Evolutionary conservation across 1,140 invertebrate species (phyloP), one percentile per base, ranked within the genome.

Genomic region (Drosophila saltans): DNA sequence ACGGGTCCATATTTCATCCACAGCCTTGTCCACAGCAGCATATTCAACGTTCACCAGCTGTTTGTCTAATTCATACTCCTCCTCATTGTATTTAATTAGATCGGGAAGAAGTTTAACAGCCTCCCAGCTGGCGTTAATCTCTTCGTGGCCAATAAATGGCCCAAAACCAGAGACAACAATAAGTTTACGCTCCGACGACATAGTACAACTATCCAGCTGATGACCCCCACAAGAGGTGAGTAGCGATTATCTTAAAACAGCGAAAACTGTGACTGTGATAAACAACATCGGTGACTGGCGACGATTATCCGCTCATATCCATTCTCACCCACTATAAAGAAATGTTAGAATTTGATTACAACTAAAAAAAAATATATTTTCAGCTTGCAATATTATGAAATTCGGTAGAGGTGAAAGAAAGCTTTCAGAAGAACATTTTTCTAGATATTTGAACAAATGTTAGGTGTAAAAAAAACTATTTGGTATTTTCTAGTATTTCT

Each of bases 71-170:
- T 93, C 92, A 40, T 94, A 92, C 5, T 90, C 78, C 21, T 81
- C 60, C 55, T 93, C 89, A 43, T 82, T 64, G n/a, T 90, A 59
- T 7, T 66, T 75, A 11, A 92, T 58, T 3, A 92, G 75, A 3
- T 92, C 74, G 3, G 92, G 92, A 11, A 95, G 75, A 48, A 94
- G 81, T 28, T 84, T 68, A 0, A 91, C 96, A 45, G 95, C 94
- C 77, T 95, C 94, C 95, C 96, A 96, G 80, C 96, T 96, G 2
- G 96, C 94, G 90, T 97, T 97, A 8, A 95, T 86, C 16, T 80
- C 72, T 75, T 96, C 94, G 16, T 90, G 83, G 8, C 92, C 92
- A 9, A 70, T 6, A 92, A 96, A 97, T 58, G 95, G 95, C 4
- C 95, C 96, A 92, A 96, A 97, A 24, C 96, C 96, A 69, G 94